Evolutionary conservation across 2,888 invertebrate species (phyloP).

Genomic region (Parnassius glacialis): DNA sequence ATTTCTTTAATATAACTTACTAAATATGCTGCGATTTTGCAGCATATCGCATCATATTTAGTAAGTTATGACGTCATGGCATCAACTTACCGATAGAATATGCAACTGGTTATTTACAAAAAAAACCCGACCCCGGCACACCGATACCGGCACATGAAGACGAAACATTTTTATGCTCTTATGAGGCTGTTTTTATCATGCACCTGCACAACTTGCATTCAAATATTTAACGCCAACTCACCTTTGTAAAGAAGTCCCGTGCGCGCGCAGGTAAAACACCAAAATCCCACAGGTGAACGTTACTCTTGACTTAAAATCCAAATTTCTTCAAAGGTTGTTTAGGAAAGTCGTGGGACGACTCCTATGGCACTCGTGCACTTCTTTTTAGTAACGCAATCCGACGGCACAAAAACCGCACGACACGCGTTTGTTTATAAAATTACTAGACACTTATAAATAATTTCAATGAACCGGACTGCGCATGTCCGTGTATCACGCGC

Average conservation of each 20-base stretch:
- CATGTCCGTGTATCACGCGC: conserved; percentile 75
- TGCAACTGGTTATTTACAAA: conserved; percentile 49
- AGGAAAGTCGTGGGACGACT: conserved; percentile 36
- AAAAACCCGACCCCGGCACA: conserved; percentile 31
- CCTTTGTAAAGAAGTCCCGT: conserved; percentile 70
- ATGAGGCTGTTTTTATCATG: conserved; percentile 38
- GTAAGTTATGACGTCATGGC: conserved; percentile 55
- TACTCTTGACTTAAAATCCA: conserved; percentile 58
- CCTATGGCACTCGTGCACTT: conserved; percentile 51
- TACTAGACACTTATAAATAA: conserved; percentile 71
- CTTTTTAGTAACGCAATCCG: conserved; percentile 55
- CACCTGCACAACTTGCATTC: conserved; percentile 37
- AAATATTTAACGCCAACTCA: conserved; percentile 43
- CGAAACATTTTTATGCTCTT: conserved; percentile 31
- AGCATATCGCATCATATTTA: conserved; percentile 50
- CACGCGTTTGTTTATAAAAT: conserved; percentile 74
- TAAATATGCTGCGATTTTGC: too few species aligned
- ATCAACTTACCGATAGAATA: conserved; percentile 47
- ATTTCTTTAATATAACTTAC: conserved; percentile 30
- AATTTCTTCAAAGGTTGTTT: conserved; percentile 41
- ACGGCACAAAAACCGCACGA: conserved; percentile 54
- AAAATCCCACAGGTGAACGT: conserved; percentile 77
- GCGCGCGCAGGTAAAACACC: conserved; percentile 77
- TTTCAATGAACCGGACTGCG: conserved; percentile 67
- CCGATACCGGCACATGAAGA: conserved; percentile 31